Evolutionary conservation across 1,140 invertebrate species (phyloP), one percentile per base, ranked within the genome.

Genomic region (Leguminivora glycinivorella): DNA sequence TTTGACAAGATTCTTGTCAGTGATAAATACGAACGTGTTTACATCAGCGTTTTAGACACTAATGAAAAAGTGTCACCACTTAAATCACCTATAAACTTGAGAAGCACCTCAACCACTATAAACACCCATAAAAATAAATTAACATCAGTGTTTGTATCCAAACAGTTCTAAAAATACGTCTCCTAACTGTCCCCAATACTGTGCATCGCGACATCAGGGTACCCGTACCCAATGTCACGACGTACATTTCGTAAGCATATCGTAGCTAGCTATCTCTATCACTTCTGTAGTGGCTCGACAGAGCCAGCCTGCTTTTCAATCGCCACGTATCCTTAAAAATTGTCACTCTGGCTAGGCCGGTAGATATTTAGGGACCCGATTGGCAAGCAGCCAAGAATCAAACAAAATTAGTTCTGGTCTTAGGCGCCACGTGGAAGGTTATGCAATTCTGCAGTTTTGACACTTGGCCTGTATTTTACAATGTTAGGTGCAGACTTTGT

Each of bases 351-450:
- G n/a, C n/a, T n/a, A n/a, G n/a, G n/a, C n/a, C n/a, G n/a, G n/a
- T n/a, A n/a, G 4, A 47, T 47, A 14, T 47, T 47, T 47, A 47
- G 43, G 43, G 43, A 47, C 43, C 43, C 43, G 43, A 47, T 19
- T 47, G 43, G 43, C 43, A 9, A 0, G 1, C 14, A 47, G 43
- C 43, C 43, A 47, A 17, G n/a, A 6, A 47, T 47, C 43, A 47
- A 47, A 47, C 43, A 47, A 47, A 47, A 47, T 47, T 47, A 47
- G 43, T 47, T 47, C 43, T 47, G 34, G 34, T 10, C 34, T 38
- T 38, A 14, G n/a, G 43, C 43, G 43, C 43, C 43, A 47, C 43
- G 14, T 47, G 34, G 43, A 47, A 47, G 14, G 43, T 47, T 47
- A 17, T 47, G 43, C 43, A 43, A 43, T 43, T 43, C 4, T 43